Conservation (phyloP, 2,113 vertebrate genomes). For the Pitta sordida region DNA sequence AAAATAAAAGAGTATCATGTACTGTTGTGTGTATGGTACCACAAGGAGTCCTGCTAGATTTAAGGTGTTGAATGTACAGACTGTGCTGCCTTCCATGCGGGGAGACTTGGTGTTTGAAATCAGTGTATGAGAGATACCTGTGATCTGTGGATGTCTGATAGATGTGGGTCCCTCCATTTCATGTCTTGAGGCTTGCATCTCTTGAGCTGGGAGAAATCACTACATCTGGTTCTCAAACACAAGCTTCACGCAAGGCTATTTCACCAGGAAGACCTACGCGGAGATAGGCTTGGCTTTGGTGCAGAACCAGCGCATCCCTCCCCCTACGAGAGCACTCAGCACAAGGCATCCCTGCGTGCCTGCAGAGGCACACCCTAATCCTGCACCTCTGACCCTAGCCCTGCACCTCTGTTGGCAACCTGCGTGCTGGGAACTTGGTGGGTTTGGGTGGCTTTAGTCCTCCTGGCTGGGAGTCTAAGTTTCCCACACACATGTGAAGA, state of each 20-base stretch:
- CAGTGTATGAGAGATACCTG: background rate
- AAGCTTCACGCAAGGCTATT: background rate
- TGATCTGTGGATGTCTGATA: background rate
- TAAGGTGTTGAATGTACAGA: fast-evolving
- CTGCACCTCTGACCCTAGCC: fast-evolving
- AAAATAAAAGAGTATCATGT: background rate
- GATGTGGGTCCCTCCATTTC: background rate
- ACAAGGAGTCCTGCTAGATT: background rate
- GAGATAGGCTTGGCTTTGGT: background rate
- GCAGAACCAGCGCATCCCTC: background rate
- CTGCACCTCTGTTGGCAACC: fast-evolving
- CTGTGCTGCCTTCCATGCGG: background rate
- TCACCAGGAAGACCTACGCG: background rate
- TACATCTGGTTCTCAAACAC: background rate
- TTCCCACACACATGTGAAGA: background rate
- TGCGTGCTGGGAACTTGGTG: fast-evolving
- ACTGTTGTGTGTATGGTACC: fast-evolving
- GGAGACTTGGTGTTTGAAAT: background rate
- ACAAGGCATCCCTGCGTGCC: fast-evolving
- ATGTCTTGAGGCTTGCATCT: background rate
- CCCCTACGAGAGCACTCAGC: background rate
- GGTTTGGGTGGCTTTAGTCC: background rate
- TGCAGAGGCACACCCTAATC: background rate
- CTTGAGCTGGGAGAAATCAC: background rate
- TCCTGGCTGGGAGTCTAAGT: background rate